Percentiles rank a stretch among this genome's conserved stretches.
Conservation (phyloP, 2,797 vertebrate genomes). For the Gambelia wislizenii region DNA sequence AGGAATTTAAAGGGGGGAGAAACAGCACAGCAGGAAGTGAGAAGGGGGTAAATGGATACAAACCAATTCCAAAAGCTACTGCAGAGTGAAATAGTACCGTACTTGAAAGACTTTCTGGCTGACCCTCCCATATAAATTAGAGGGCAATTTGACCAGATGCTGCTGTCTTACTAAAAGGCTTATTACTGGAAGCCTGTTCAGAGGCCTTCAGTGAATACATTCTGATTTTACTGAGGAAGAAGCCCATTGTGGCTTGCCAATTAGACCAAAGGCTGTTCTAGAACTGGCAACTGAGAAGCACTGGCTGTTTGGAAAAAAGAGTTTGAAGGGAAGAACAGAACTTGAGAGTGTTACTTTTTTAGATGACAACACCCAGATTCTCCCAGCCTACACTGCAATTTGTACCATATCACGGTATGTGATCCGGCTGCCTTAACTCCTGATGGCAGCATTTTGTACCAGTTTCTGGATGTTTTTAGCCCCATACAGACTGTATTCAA, state of each 20-base stretch:
- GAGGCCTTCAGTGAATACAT: background rate
- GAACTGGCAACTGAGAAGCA: background rate
- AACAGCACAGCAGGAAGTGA: background rate
- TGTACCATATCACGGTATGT: background rate
- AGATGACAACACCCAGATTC: background rate
- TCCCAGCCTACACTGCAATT: background rate
- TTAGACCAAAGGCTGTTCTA: background rate
- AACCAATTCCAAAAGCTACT: background rate
- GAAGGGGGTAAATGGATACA: background rate
- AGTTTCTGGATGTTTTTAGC: background rate
- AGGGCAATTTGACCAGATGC: conserved; percentile 10
- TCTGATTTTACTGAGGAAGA: background rate
- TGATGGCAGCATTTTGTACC: background rate
- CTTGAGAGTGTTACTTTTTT: background rate
- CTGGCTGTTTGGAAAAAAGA: background rate
- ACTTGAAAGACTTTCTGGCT: conserved; percentile 11
- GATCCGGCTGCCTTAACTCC: background rate
- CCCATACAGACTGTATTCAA: background rate
- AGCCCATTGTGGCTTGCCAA: background rate
- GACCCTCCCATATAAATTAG: background rate
- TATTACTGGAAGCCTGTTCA: background rate
- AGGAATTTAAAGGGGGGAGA: background rate
- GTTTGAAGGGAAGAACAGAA: background rate
- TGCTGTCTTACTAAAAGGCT: background rate
- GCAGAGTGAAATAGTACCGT: background rate